phyloP scores from a whole-genome alignment of 92 coral and sea anemone genomes.

The Anthopleura xanthogrammica region DNA sequence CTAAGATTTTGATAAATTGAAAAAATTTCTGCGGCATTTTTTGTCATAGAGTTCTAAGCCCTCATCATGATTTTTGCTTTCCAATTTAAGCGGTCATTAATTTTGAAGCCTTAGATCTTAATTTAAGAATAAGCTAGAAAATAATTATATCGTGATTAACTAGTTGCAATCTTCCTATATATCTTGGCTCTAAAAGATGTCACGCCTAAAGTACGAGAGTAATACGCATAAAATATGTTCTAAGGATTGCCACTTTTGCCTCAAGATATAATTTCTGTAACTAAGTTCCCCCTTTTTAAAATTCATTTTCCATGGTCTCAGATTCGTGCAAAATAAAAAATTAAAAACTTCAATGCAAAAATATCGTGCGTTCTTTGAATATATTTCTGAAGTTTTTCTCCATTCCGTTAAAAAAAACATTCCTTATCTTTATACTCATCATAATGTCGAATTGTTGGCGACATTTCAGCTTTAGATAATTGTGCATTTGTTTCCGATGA shows the following conservation, averaged over 20 bases:
- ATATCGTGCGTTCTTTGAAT: neutral
- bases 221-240: too few species aligned
- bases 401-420: too few species aligned
- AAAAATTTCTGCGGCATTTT: neutral
- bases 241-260: neutral
- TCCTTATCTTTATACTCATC: neutral
- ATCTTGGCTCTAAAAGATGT: too few species aligned
- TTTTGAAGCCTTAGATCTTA: neutral
- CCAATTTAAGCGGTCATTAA: too few species aligned
- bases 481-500: too few species aligned
- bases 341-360: too few species aligned
- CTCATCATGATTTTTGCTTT: neutral
- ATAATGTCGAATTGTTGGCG: neutral
- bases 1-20: too few species aligned
- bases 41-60: neutral
- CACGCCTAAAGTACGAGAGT: neutral
- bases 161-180: neutral
- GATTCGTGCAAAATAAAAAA: too few species aligned
- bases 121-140: neutral
- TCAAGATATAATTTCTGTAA: neutral
- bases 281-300: neutral
- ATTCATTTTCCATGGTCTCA: too few species aligned
- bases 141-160: neutral
- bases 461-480: neutral
- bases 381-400: neutral